A percentile compares a stretch with the other conserved stretches of the same genome.
Conservation (phyloP, 2,888 invertebrate species). For the Lypha dubia region DNA sequence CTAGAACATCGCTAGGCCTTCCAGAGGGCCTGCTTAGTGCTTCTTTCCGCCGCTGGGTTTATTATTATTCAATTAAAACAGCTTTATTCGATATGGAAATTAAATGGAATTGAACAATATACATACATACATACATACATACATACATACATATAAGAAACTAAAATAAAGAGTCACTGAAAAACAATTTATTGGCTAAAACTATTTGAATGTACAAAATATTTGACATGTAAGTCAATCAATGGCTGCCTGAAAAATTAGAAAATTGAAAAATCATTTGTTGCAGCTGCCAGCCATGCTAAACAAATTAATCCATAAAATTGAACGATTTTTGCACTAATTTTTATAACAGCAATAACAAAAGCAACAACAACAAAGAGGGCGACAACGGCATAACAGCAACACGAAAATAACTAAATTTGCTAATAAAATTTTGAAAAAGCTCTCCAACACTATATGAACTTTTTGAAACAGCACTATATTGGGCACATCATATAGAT, state of each 20-base stretch:
- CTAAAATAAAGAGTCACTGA: not conserved
- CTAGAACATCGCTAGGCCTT: no score
- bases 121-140: not conserved
- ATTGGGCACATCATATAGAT: no score
- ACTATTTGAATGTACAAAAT: conserved; percentile 14
- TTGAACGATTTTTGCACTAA: not conserved
- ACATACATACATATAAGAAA: not conserved
- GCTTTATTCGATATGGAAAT: no score
- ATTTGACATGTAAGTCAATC: not conserved
- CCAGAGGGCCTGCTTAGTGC: no score
- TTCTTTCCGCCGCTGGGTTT: no score
- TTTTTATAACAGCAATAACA: not conserved
- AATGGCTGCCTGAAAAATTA: conserved; percentile 1
- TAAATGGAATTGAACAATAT: no score
- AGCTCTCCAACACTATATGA: not conserved
- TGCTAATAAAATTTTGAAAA: not conserved
- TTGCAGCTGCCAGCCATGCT: not conserved
- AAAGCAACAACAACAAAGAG: not conserved
- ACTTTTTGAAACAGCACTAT: not conserved
- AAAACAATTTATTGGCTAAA: not conserved
- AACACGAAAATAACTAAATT: not conserved
- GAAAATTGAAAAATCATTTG: not conserved
- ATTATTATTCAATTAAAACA: no score
- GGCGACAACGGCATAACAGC: not conserved
- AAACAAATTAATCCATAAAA: not conserved